Evolutionary conservation across 2,888 invertebrate species (phyloP).

Genomic region (Mantis religiosa): DNA sequence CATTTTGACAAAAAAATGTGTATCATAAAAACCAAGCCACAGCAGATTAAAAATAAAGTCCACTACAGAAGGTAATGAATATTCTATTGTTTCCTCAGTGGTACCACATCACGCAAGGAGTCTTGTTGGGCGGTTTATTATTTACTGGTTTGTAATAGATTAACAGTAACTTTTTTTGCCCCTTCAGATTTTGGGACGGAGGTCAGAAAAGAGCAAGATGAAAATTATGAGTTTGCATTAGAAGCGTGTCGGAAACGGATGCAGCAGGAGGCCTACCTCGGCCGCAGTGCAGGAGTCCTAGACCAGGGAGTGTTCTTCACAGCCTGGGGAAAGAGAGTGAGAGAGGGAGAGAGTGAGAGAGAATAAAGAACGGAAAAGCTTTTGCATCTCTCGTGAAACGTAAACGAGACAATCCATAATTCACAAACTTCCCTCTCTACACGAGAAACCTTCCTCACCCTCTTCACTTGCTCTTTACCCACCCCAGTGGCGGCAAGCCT

Average conservation of each 20-base stretch:
- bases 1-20: neutral
- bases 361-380: slow-evolving; percentile 18
- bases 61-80: slow-evolving; percentile 1
- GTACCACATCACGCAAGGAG: neutral
- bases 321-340: neutral
- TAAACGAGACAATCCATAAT: slow-evolving; percentile 17
- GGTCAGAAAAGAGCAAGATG: slow-evolving; percentile 1
- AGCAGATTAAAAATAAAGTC: neutral
- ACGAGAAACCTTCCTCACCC: slow-evolving; percentile 9
- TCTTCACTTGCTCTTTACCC: neutral
- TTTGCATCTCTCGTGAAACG: slow-evolving; percentile 16
- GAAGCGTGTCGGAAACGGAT: slow-evolving; percentile 8
- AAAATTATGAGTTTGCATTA: neutral
- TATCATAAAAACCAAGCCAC: neutral
- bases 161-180: neutral
- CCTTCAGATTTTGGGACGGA: slow-evolving; percentile 5
- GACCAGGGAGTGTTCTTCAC: neutral
- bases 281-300: neutral
- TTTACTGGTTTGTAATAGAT: neutral
- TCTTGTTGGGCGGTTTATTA: neutral
- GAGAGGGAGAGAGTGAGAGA: neutral
- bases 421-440: slow-evolving; percentile 14
- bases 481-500: neutral
- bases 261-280: neutral
- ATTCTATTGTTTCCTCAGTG: slow-evolving; percentile 4